Evolutionary conservation across 2,797 vertebrate species (phyloP), one percentile per base, ranked within the genome.

Genomic region (Megaceryle alcyon): DNA sequence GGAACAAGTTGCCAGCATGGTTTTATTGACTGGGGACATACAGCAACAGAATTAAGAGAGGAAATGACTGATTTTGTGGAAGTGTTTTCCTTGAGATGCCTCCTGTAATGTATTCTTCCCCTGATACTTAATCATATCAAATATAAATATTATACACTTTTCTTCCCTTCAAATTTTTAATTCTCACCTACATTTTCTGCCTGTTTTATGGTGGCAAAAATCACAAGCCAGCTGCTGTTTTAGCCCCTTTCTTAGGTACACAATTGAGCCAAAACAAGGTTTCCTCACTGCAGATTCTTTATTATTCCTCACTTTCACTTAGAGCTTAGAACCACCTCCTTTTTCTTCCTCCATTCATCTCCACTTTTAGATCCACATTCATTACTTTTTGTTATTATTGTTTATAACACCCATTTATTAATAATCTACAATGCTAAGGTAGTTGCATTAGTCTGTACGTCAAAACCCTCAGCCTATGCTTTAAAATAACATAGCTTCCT

Each of bases 1-100:
- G 19, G 23, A 31, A 43, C 0, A 0, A 66, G 18, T 35, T 71
- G 28, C 15, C 39, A 66, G 17, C 7, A 7, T 1, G 9, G 53
- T 21, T 92, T 81, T 46, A 51, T 7, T 61, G 39, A 59, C 12
- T 56, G 22, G 35, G 9, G 21, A n/a, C 61, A 51, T 14, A 22
- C 16, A 78, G 71, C 18, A 69, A 53, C 10, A 21, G 10, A 72
- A n/a, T 41, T 44, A 83, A 35, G 26, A n/a, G 41, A 61, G 51
- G 9, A 20, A 92, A 56, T 20, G 2, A 14, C 31, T 29, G 9
- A 54, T 59, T 54, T 63, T 9, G 39, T 2, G 3, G 19, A 5
- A 56, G n/a, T 2, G 8, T 20, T 44, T 35, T 53, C 37, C 31
- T 54, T 59, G 14, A 54, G 26, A 83, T 8, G 12, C 35, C 29